Evolutionary conservation across 2,888 invertebrate species (phyloP).

Genomic region (Limnephilus marmoratus): DNA sequence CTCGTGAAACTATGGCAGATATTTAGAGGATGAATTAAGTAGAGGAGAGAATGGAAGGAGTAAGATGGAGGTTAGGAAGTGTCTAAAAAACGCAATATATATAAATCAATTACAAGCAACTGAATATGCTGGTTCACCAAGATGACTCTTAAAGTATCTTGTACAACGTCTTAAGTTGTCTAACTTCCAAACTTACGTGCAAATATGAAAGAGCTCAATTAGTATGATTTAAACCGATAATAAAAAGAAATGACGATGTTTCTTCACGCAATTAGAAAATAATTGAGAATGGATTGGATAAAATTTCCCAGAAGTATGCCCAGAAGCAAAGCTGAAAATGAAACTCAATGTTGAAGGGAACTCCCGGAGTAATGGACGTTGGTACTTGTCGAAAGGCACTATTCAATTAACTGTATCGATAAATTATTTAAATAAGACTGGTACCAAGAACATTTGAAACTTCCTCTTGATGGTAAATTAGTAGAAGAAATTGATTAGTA

Average conservation of each 20-base stretch:
- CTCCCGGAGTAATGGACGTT: not conserved
- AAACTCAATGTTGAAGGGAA: not conserved
- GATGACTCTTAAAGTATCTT: no score
- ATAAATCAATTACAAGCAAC: no score
- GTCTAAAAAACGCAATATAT: not conserved
- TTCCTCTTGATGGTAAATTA: not conserved
- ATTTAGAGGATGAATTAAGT: not conserved
- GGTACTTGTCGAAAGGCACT: not conserved
- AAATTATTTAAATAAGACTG: not conserved
- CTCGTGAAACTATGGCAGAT: no score
- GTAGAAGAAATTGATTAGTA: not conserved
- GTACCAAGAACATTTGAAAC: not conserved
- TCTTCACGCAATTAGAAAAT: not conserved
- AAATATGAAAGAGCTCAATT: not conserved
- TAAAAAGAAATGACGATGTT: no score
- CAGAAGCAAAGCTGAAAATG: not conserved
- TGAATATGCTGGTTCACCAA: no score
- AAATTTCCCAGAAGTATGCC: not conserved
- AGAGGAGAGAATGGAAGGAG: not conserved
- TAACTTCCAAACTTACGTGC: not conserved
- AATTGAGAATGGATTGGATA: not conserved
- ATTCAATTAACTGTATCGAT: not conserved
- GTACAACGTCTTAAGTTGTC: not conserved
- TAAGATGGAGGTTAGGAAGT: not conserved
- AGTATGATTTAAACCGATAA: not conserved